These are phyloP conservation scores for Phanerotoma sp. DNA, from an alignment of 2,888 invertebrate genomes.

Conservation along the genomic window DNA sequence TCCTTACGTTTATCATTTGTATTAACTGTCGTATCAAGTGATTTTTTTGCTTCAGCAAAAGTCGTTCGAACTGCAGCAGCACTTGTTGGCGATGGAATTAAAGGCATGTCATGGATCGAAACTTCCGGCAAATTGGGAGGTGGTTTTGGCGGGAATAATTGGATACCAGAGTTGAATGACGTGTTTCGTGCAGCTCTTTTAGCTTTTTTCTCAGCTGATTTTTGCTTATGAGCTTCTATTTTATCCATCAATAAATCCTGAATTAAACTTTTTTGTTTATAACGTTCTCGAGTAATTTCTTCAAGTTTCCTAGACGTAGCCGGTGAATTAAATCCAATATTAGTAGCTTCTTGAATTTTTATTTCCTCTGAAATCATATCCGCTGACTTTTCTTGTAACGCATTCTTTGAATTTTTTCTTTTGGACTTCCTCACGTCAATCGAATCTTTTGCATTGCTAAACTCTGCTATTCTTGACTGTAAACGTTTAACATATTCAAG, in stretches of 20 bases:
- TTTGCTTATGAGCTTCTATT: conserved; percentile 68
- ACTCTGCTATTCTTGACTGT: conserved; percentile 69
- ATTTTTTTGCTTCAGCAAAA: conserved; percentile 43
- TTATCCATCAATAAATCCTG: conserved; percentile 82
- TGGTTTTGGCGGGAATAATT: conserved; percentile 30
- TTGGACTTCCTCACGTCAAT: conserved; percentile 66
- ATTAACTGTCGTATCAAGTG: conserved; percentile 28
- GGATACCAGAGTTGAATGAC: conserved; percentile 51
- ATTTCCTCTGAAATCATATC: conserved; percentile 60
- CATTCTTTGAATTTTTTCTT: conserved; percentile 58
- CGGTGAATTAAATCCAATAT: conserved; percentile 56
- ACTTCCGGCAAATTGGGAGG: conserved; percentile 27
- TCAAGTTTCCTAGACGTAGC: conserved; percentile 69
- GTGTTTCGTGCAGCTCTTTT: conserved; percentile 64
- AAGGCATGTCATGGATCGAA: conserved; percentile 40
- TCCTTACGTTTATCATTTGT: conserved; percentile 11
- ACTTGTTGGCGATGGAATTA: conserved; percentile 40
- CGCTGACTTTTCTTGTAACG: conserved; percentile 56
- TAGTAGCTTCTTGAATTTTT: conserved; percentile 51
- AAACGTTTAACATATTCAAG: conserved; percentile 67
- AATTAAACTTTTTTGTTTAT: conserved; percentile 80
- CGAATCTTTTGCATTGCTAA: conserved; percentile 70
- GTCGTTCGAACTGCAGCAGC: conserved; percentile 44
- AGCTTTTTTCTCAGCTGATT: conserved; percentile 64
- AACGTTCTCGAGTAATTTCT: conserved; percentile 76